Evolutionary conservation across 2,797 vertebrate species (phyloP).

Genomic region (Sebastes cheni): DNA sequence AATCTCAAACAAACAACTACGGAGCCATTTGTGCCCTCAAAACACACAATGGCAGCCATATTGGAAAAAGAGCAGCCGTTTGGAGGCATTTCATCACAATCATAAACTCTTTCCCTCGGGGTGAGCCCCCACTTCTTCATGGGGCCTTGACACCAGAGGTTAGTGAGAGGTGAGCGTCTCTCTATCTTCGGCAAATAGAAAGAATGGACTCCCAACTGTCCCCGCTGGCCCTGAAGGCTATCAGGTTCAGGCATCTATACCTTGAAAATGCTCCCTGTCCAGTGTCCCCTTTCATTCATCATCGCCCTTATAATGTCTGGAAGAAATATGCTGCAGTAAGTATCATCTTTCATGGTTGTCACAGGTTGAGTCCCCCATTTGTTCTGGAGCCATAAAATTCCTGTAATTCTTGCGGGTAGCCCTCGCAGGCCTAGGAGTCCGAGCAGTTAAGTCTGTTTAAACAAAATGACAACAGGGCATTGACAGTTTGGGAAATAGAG

Average conservation of each 20-base stretch:
- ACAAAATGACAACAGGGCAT: slow-evolving; percentile 38
- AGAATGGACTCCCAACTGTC: slow-evolving; percentile 56
- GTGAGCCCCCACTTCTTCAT: slow-evolving; percentile 35
- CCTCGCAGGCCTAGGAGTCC: slow-evolving; percentile 38
- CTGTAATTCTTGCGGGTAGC: slow-evolving; percentile 65
- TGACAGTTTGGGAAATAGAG: not conserved
- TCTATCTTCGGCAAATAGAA: slow-evolving; percentile 65
- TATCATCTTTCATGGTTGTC: slow-evolving; percentile 81
- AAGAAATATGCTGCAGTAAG: slow-evolving; percentile 79
- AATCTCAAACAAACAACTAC: slow-evolving; percentile 8
- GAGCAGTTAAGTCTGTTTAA: slow-evolving; percentile 44
- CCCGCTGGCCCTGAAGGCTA: slow-evolving; percentile 71
- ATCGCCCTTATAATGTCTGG: slow-evolving; percentile 77
- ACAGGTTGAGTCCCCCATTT: slow-evolving; percentile 74
- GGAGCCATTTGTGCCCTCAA: slow-evolving; percentile 6
- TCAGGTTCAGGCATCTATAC: slow-evolving; percentile 73
- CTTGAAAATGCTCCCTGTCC: slow-evolving; percentile 66
- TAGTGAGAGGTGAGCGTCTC: slow-evolving; percentile 75
- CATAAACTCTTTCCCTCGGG: slow-evolving; percentile 55
- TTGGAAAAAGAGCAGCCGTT: slow-evolving; percentile 29
- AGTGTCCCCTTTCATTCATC: slow-evolving; percentile 78
- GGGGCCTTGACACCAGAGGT: slow-evolving; percentile 71
- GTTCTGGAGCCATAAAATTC: slow-evolving; percentile 74
- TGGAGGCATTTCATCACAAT: slow-evolving; percentile 67
- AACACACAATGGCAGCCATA: slow-evolving; percentile 35